Conservation (phyloP, 2,888 invertebrate species). For the Morpho achilles region DNA sequence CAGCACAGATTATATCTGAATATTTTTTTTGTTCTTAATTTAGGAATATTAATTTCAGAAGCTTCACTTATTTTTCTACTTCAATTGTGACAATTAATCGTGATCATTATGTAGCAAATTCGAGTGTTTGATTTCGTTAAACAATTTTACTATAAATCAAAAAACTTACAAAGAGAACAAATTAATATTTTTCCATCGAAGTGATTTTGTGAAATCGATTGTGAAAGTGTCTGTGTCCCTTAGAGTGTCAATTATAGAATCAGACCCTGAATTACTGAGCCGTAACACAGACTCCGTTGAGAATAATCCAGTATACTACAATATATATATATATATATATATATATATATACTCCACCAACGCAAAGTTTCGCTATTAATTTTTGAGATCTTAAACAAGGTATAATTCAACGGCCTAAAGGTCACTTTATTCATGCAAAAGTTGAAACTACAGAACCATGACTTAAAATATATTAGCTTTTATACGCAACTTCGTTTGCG, state of each 20-base stretch:
- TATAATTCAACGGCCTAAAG: constrained; percentile 56
- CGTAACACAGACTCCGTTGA: constrained; percentile 51
- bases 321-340: too few relatives aligned
- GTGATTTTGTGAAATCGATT: constrained; percentile 53
- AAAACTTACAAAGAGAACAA: constrained; percentile 38
- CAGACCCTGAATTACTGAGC: constrained; percentile 57
- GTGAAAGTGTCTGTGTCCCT: constrained; percentile 49
- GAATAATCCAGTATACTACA: constrained; percentile 48
- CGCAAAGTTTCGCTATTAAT: constrained; percentile 64
- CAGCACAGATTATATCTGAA: too few relatives aligned
- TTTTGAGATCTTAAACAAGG: constrained; percentile 57
- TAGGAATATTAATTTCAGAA: too few relatives aligned
- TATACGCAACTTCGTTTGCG: too few relatives aligned
- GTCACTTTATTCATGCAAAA: constrained; percentile 54
- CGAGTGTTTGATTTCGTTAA: too few relatives aligned
- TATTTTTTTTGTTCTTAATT: too few relatives aligned
- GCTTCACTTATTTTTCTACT: too few relatives aligned
- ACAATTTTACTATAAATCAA: too few relatives aligned
- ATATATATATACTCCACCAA: too few relatives aligned
- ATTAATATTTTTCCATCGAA: constrained; percentile 57
- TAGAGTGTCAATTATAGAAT: constrained; percentile 57
- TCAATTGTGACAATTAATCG: too few relatives aligned
- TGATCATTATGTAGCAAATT: too few relatives aligned
- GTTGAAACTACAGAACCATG: constrained; percentile 49
- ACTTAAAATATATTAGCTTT: too few relatives aligned